A percentile compares a stretch with the other conserved stretches of the same genome.
Conservation (phyloP, 2,113 vertebrate genomes). For the Clupea harengus region DNA sequence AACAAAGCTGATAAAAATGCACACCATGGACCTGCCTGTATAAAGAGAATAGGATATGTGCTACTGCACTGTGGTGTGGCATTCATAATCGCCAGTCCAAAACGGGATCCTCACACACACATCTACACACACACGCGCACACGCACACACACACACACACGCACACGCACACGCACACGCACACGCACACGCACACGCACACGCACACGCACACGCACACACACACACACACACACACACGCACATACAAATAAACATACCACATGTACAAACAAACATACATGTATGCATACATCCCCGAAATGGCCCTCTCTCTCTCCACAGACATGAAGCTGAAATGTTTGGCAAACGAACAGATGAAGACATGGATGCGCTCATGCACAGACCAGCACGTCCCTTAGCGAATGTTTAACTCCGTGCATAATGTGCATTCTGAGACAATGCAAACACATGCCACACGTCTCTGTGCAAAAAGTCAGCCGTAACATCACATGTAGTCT, state of each 20-base stretch:
- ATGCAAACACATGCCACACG: neutral
- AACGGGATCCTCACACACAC: neutral
- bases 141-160: conserved; percentile 20
- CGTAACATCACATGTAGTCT: neutral
- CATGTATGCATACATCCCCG: neutral
- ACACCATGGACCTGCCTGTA: conserved; percentile 54
- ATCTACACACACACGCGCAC: conserved; percentile 21
- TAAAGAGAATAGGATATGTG: conserved; percentile 68
- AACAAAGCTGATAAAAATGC: conserved; percentile 70
- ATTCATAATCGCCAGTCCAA: conserved; percentile 49
- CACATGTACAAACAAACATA: neutral
- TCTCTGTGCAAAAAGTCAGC: neutral
- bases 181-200: neutral
- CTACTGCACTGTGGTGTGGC: conserved; percentile 51
- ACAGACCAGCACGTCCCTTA: neutral
- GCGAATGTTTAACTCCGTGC: neutral
- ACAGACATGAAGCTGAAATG: neutral
- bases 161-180: neutral
- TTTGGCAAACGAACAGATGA: neutral
- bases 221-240: neutral
- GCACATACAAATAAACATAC: neutral
- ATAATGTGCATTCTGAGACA: neutral
- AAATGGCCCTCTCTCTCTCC: neutral
- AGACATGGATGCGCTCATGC: neutral
- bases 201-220: neutral